A percentile compares a stretch with the other conserved stretches of the same genome.
Evolutionary conservation across 2,113 vertebrate species (phyloP).

Genomic region (Cygnus atratus): DNA sequence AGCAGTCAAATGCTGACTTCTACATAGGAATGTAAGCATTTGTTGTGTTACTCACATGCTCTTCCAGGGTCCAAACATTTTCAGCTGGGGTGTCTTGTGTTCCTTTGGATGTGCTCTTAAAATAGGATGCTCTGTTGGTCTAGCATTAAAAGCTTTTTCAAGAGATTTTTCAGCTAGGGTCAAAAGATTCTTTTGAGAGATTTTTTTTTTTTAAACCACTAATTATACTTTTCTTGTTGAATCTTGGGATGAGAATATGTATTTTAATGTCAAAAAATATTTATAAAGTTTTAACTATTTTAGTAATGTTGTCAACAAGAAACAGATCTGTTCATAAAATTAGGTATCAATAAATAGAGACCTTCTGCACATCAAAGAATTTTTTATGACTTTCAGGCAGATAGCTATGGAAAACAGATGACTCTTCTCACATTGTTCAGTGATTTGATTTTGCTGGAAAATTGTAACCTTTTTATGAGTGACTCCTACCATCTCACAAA

Average conservation of each 20-base stretch:
- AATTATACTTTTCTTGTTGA: background rate
- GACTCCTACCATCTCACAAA: background rate
- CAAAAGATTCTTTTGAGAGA: background rate
- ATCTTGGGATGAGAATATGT: background rate
- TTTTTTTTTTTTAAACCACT: background rate
- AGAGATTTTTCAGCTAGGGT: background rate
- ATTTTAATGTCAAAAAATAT: background rate
- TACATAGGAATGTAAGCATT: accelerated
- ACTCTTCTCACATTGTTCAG: background rate
- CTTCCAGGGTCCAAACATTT: background rate
- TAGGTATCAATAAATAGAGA: background rate
- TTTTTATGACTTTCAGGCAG: background rate
- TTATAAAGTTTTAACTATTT: background rate
- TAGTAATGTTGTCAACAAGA: background rate
- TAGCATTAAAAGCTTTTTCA: background rate
- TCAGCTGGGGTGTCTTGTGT: background rate
- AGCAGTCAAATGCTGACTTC: background rate
- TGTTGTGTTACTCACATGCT: background rate
- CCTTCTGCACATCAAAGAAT: too few relatives aligned
- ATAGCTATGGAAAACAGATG: conserved; percentile 23
- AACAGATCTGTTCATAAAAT: background rate
- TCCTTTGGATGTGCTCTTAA: background rate
- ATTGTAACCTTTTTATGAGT: conserved; percentile 46
- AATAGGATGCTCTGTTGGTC: background rate
- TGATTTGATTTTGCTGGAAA: conserved; percentile 43